phyloP scores from a whole-genome alignment of 2,113 vertebrate species.

The Psammodynastes pulverulentus region DNA sequence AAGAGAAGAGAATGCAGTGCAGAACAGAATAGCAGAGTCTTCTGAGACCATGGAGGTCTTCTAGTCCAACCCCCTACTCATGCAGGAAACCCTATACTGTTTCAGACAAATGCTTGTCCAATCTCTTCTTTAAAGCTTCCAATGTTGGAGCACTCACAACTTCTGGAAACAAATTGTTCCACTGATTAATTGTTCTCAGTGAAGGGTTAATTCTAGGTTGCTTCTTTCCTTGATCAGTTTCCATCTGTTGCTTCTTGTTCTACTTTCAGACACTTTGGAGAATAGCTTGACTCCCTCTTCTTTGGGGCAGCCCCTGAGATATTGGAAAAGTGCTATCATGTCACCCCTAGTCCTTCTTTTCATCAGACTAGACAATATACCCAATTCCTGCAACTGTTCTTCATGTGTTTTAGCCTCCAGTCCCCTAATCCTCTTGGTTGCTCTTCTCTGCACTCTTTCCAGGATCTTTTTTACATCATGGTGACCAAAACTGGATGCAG shows the following conservation, averaged over 20 bases:
- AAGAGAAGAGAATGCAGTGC: no score
- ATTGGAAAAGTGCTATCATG: not conserved
- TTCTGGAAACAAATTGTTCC: not conserved
- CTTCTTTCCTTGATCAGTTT: not conserved
- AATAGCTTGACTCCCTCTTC: not conserved
- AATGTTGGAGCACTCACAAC: not conserved
- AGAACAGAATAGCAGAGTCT: no score
- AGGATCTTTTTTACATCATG: not conserved
- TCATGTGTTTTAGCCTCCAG: not conserved
- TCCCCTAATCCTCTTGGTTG: rapidly evolving
- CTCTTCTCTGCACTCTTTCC: not conserved
- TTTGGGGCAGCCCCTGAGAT: not conserved
- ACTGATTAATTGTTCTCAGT: not conserved
- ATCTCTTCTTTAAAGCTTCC: no score
- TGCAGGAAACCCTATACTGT: no score
- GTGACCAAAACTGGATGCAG: not conserved
- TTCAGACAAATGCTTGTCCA: no score
- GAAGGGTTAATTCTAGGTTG: not conserved
- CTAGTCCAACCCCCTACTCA: no score
- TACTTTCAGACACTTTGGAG: not conserved
- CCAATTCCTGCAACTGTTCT: not conserved
- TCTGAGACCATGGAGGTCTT: no score
- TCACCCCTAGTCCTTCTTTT: not conserved
- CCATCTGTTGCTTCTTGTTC: not conserved
- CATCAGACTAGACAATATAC: rapidly evolving